Evolutionary conservation across 1,140 invertebrate genomes (phyloP).

Genomic region (Rhagoletis pomonella): DNA sequence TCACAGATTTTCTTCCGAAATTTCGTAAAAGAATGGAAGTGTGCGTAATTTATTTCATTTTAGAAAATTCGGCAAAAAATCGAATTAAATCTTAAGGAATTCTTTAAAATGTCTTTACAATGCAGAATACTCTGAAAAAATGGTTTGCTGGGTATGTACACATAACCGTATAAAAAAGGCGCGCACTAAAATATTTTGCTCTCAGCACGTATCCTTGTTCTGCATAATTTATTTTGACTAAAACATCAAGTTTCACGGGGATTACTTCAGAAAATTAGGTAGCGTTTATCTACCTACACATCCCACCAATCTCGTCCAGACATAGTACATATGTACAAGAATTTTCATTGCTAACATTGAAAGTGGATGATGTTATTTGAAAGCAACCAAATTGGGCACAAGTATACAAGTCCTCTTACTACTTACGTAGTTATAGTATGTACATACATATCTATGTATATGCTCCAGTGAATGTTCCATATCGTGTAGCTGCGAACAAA

Average conservation of each 20-base stretch:
- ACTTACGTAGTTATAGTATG: background rate
- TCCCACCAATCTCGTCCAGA: background rate
- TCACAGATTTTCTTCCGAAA: too few relatives aligned
- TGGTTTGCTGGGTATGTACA: too few relatives aligned
- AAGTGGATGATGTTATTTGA: too few relatives aligned
- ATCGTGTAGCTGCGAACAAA: background rate
- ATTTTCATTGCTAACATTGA: too few relatives aligned
- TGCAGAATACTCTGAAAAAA: too few relatives aligned
- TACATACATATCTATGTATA: background rate
- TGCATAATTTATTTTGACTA: constrained; percentile 70
- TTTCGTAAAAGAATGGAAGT: too few relatives aligned
- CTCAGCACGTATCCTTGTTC: constrained; percentile 73
- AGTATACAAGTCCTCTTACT: background rate
- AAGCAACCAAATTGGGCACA: too few relatives aligned
- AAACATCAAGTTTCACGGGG: constrained; percentile 59
- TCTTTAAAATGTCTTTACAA: too few relatives aligned
- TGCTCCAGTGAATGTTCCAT: background rate
- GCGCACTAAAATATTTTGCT: constrained; percentile 45
- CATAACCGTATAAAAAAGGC: background rate
- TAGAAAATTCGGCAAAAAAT: too few relatives aligned
- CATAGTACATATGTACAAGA: too few relatives aligned
- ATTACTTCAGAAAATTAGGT: constrained; percentile 73
- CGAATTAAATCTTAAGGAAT: too few relatives aligned
- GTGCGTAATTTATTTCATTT: too few relatives aligned
- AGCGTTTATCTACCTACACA: constrained; percentile 8